Conservation (phyloP, 2,797 vertebrate genomes). For the Protonibea diacanthus region DNA sequence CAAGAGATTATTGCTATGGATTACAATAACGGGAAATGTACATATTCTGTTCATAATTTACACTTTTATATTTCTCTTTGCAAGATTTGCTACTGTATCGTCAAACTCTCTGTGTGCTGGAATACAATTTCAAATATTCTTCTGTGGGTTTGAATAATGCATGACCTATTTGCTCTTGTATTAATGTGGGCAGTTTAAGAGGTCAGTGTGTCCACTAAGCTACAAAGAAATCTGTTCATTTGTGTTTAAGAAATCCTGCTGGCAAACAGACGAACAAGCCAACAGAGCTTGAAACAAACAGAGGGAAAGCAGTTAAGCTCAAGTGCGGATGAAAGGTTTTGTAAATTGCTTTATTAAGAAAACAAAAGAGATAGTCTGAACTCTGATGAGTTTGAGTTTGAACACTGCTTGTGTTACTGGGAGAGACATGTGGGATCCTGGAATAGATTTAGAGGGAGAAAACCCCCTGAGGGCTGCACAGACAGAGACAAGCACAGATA, state of each 20-base stretch:
- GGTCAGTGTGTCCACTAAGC: conserved; percentile 8
- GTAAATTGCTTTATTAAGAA: not conserved
- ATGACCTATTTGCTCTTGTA: not conserved
- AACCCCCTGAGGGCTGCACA: conserved; percentile 41
- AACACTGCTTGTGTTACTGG: conserved; percentile 8
- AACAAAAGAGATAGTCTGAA: not conserved
- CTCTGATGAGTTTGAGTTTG: not conserved
- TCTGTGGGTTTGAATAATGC: conserved; percentile 15
- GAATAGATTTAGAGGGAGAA: conserved; percentile 50
- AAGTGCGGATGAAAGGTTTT: conserved; percentile 1
- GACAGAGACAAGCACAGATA: conserved; percentile 19
- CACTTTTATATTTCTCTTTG: not conserved
- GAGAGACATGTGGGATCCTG: conserved; percentile 43
- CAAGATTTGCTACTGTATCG: not conserved
- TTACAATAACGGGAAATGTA: not conserved
- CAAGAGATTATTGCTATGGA: not conserved
- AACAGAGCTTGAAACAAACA: not conserved
- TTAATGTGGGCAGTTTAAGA: conserved; percentile 29
- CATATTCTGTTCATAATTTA: not conserved
- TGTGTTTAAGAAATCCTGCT: not conserved
- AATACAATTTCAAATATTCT: conserved; percentile 13
- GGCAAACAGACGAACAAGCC: not conserved
- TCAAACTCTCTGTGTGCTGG: conserved; percentile 4
- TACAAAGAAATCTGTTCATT: conserved; percentile 24
- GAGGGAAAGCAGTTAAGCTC: not conserved